Evolutionary conservation across 1,140 invertebrate species (phyloP), one percentile per base, ranked within the genome.

Genomic region (Aphelenchoides besseyi): DNA sequence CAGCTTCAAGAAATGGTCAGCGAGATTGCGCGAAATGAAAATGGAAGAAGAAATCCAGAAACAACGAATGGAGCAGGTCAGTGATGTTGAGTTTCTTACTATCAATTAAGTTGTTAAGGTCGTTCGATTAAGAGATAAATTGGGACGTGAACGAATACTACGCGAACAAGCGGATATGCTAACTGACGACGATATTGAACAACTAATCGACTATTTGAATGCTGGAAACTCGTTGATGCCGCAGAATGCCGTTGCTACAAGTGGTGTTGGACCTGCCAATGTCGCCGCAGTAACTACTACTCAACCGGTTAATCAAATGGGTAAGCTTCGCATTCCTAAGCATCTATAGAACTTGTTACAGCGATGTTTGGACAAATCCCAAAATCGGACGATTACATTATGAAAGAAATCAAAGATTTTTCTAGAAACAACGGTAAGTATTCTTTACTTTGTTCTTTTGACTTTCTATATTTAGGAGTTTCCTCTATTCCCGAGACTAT

Each of bases 1-100:
- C 66, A 74, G 71, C 30, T 72, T 72, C 69, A 72, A 72, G 28
- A 72, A 72, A 72, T 72, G 70, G 70, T 74, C 70, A 9, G 70
- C 73, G 33, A 26, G 61, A 26, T 18, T 70, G 35, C 66, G 53
- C 18, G 69, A 70, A 32, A 29, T 53, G 32, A 70, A 70, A 37
- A 70, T 70, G 12, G 69, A 70, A 54, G 69, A 70, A 29, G 69
- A 70, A 35, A 70, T 69, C 35, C 69, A 70, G 26, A 54, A 28
- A 29, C 69, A 70, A 67, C 69, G 69, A 29, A 33, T 70, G 16
- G 61, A 70, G 18, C 69, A 70, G 32, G 69, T 70, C 29, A n/a
- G 26, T 68, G 2, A 26, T 32, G 3, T 55, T 28, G 3, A 33
- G 28, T 59, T 59, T 59, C 55, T 59, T 8, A 59, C 32, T 8